A percentile compares a stretch with the other conserved stretches of the same genome.
Evolutionary conservation across 2,888 invertebrate genomes (phyloP).

Genomic region (Leptinotarsa tumamoca): DNA sequence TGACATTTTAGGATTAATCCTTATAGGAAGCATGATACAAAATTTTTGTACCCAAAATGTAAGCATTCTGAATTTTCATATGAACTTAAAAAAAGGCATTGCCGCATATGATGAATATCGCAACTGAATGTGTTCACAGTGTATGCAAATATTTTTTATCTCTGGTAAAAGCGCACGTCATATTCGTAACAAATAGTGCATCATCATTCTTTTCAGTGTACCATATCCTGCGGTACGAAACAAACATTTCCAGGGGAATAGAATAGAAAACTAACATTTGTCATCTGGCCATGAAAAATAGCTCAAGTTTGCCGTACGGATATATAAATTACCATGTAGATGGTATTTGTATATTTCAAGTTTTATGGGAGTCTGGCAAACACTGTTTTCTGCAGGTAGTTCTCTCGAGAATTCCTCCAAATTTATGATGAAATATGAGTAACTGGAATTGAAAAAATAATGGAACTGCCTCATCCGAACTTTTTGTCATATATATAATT

Average conservation of each 20-base stretch:
- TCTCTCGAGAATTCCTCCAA: slow-evolving; percentile 28
- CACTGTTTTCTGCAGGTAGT: slow-evolving; percentile 27
- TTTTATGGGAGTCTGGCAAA: slow-evolving; percentile 37
- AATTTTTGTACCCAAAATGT: too few relatives aligned
- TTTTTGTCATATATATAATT: not conserved
- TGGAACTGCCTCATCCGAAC: not conserved
- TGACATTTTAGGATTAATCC: too few relatives aligned
- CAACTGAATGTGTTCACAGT: slow-evolving; percentile 11
- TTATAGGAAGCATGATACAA: too few relatives aligned
- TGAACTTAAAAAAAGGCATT: too few relatives aligned
- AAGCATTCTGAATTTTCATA: too few relatives aligned
- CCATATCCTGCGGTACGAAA: slow-evolving; percentile 39
- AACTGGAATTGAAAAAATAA: slow-evolving; percentile 10
- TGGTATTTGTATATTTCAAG: slow-evolving; percentile 44
- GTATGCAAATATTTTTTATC: slow-evolving; percentile 34
- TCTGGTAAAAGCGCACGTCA: slow-evolving; percentile 29
- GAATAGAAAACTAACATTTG: slow-evolving; percentile 46
- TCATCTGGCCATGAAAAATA: slow-evolving; percentile 43
- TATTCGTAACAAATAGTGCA: slow-evolving; percentile 37
- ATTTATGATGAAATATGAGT: slow-evolving; percentile 17
- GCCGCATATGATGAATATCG: slow-evolving; percentile 4
- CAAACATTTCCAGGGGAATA: slow-evolving; percentile 40
- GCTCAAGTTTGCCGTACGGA: slow-evolving; percentile 39
- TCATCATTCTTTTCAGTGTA: slow-evolving; percentile 37
- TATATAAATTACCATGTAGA: slow-evolving; percentile 44